A percentile compares a stretch with the other conserved stretches of the same genome.
These are phyloP conservation scores for Engystomops pustulosus DNA, from an alignment of 2,113 vertebrate genomes.

Conservation along the genomic window DNA sequence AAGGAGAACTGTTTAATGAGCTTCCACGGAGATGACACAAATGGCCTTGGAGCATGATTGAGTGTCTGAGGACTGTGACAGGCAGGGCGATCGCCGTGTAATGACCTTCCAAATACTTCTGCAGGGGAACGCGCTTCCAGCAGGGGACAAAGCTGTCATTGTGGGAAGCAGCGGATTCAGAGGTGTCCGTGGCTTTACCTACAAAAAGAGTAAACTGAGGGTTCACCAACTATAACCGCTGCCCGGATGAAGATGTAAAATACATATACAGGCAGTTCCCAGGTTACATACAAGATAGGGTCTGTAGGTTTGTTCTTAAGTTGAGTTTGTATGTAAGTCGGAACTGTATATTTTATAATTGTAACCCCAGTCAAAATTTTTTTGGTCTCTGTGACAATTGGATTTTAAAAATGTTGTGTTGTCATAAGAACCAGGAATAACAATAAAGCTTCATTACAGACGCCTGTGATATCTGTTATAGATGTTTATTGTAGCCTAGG, in stretches of 20 bases:
- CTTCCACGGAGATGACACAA: slow-evolving; percentile 1
- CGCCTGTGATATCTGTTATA: too few species aligned
- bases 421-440: too few species aligned
- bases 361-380: too few species aligned
- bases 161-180: not conserved
- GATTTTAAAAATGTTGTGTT: too few species aligned
- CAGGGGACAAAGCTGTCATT: slow-evolving; percentile 10
- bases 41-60: slow-evolving; percentile 25
- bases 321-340: too few species aligned
- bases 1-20: slow-evolving; percentile 27
- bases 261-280: too few species aligned
- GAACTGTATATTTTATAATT: too few species aligned
- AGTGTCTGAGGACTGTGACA: slow-evolving; percentile 2
- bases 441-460: too few species aligned
- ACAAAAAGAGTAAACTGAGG: not conserved
- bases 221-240: not conserved
- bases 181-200: not conserved
- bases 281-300: too few species aligned
- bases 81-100: slow-evolving; percentile 6
- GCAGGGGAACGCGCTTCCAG: not conserved
- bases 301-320: too few species aligned
- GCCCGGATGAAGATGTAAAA: not conserved
- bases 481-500: too few species aligned
- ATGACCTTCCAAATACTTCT: slow-evolving; percentile 28
- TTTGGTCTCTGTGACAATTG: too few species aligned